phyloP scores from a whole-genome alignment of 2,113 vertebrate species.

The Thamnophis sirtalis region DNA sequence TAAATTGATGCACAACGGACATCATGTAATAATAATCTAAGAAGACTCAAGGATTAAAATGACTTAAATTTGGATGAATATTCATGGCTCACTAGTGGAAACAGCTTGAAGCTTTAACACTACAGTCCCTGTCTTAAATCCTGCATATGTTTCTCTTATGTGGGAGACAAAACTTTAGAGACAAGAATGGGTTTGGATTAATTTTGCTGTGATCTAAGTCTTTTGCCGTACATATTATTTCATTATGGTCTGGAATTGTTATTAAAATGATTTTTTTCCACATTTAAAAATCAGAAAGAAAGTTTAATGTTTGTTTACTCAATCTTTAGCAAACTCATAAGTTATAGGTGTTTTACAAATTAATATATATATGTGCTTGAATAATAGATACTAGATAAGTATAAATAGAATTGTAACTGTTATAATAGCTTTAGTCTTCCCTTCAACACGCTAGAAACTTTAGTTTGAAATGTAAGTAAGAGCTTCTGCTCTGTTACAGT shows the following conservation, averaged over 20 bases:
- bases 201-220: slow-evolving; percentile 22
- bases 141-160: slow-evolving; percentile 11
- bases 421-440: slow-evolving; percentile 36
- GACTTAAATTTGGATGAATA: slow-evolving; percentile 23
- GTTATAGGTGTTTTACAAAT: background rate
- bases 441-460: slow-evolving; percentile 49
- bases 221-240: background rate
- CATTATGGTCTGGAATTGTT: slow-evolving; percentile 9
- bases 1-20: slow-evolving; percentile 73
- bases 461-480: slow-evolving; percentile 42
- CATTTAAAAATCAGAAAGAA: slow-evolving; percentile 19
- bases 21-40: slow-evolving; percentile 70
- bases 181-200: background rate
- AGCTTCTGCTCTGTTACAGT: slow-evolving; percentile 42
- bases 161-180: slow-evolving; percentile 39
- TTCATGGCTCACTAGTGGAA: slow-evolving; percentile 45
- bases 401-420: background rate
- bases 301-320: slow-evolving; percentile 50
- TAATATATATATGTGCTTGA: background rate
- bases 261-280: slow-evolving; percentile 50
- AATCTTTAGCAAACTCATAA: slow-evolving; percentile 37
- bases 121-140: slow-evolving; percentile 45
- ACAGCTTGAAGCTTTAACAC: slow-evolving; percentile 53
- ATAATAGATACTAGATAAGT: background rate
- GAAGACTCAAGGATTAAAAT: slow-evolving; percentile 62